Evolutionary conservation across 2,888 invertebrate species (phyloP), one percentile per base, ranked within the genome.

Genomic region (Hyppa rectilinea): DNA sequence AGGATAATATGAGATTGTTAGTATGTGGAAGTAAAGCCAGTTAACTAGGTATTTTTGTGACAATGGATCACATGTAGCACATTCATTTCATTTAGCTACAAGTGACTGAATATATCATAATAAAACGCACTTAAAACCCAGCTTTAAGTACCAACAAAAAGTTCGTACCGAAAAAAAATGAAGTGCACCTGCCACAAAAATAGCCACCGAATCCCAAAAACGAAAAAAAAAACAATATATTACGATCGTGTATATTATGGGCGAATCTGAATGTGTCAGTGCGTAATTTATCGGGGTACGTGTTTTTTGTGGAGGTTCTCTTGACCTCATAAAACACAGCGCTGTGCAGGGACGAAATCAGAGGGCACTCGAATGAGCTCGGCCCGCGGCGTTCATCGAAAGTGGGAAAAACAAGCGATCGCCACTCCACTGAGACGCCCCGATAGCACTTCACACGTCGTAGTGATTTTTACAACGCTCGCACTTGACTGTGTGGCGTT

Each of bases 311-410:
- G 92, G 92, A 91, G 92, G 92, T 90, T 91, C 91, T 92, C 95
- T 95, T 96, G 95, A 95, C 95, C 95, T 94, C 95, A 93, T 96
- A 95, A 95, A 95, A 95, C 91, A 94, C 95, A 95, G 93, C 88
- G 92, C 91, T 88, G 85, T 87, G 91, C 89, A 91, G 92, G 89
- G 91, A 90, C 89, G 90, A 90, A 94, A 93, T 92, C 93, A 91
- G 91, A 90, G 93, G 90, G 92, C 91, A 84, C 94, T 94, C 89
- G 90, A 94, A 89, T 88, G 88, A 88, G 88, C 88, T 88, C 89
- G 88, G 90, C 91, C 90, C 90, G 91, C 88, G 89, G 89, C 92
- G 91, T 91, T 92, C 92, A 92, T 94, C 93, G 92, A 91, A 93
- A 94, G 94, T 93, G 94, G 94, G 92, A 94, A 95, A 95, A 95